These are phyloP conservation scores for Criorhina ranunculi DNA, from an alignment of 2,888 invertebrate genomes.

Conservation along the genomic window DNA sequence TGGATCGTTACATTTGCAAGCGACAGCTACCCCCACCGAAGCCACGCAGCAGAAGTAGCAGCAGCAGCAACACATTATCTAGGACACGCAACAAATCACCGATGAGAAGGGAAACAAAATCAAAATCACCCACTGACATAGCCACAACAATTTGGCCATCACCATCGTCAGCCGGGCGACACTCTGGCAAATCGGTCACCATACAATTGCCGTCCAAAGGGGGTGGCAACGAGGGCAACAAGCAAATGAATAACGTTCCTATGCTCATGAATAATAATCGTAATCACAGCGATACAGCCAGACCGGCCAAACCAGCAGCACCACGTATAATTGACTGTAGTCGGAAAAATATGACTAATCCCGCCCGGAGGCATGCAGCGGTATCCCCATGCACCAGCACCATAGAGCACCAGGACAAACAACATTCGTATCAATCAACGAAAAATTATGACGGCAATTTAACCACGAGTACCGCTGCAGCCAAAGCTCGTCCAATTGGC, in stretches of 20 bases:
- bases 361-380: conserved; percentile 57
- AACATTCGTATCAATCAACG: conserved; percentile 61
- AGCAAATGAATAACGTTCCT: conserved; percentile 79
- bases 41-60: conserved; percentile 78
- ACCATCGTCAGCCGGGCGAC: background rate
- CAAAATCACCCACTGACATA: conserved; percentile 61
- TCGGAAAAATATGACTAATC: conserved; percentile 46
- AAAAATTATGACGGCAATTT: conserved; percentile 68
- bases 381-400: conserved; percentile 30
- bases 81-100: conserved; percentile 67
- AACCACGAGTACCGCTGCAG: conserved; percentile 28
- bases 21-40: conserved; percentile 81
- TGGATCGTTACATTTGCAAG: conserved; percentile 60
- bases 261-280: conserved; percentile 72
- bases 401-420: conserved; percentile 35
- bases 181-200: conserved; percentile 44
- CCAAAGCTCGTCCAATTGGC: conserved; percentile 46
- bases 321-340: conserved; percentile 70
- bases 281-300: conserved; percentile 52
- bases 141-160: conserved; percentile 63
- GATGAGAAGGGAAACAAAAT: conserved; percentile 56
- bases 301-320: conserved; percentile 68
- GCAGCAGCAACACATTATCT: conserved; percentile 5
- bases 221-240: conserved; percentile 80
- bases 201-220: conserved; percentile 55